Evolutionary conservation across 2,888 invertebrate species (phyloP), one percentile per base, ranked within the genome.

Genomic region (Girardia tigrina): DNA sequence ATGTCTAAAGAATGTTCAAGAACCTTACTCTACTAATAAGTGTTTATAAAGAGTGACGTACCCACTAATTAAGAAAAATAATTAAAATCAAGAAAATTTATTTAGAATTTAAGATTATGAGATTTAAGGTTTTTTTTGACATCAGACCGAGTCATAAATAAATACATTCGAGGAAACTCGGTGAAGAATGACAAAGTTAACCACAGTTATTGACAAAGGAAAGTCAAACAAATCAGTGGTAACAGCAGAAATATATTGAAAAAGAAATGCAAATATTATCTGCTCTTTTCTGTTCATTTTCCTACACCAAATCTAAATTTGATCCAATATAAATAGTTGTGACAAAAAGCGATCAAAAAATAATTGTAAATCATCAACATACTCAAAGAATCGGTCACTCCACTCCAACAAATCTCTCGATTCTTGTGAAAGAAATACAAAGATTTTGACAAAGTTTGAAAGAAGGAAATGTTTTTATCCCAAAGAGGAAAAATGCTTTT

Each of bases 281-380:
- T 36, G 36, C 8, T 36, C n/a, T 36, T 36, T 36, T 36, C 36
- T 36, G 8, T 36, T 36, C 36, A 36, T 36, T 36, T 36, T 36
- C 36, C n/a, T n/a, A n/a, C n/a, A n/a, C n/a, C n/a, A 56, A 56
- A 56, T 56, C 2, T 56, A 56, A 56, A 56, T 56, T 56, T 56
- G 56, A 56, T 56, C 56, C 56, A 56, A 56, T 4, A 56, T 56
- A 56, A 56, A 56, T 12, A n/a, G n/a, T 56, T 56, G n/a, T 23
- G 56, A 56, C 4, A 23, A 4, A 23, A 56, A 56, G 23, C 56
- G 4, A 56, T 56, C 4, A 56, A 56, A 56, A n/a, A 56, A 12
- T 12, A 56, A 56, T 56, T 56, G 56, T n/a, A 56, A 56, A 56
- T 56, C 56, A 56, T 56, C 16, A 12, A 36, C 56, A n/a, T 4